A percentile compares a stretch with the other conserved stretches of the same genome.
phyloP scores from a whole-genome alignment of 2,888 invertebrate genomes.

The Lasius platythorax region DNA sequence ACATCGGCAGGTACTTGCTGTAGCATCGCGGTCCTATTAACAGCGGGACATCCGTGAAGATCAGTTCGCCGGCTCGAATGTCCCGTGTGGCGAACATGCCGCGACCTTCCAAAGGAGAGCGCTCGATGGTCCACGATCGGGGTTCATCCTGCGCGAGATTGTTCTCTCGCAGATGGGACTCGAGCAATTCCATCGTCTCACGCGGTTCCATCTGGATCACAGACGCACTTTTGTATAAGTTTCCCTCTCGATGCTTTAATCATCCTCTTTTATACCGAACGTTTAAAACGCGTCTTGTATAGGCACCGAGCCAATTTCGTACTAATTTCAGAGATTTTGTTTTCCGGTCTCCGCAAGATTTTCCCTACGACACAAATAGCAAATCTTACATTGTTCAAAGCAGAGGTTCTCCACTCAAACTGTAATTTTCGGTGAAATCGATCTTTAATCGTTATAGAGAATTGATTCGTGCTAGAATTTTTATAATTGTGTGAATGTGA shows the following conservation, averaged over 20 bases:
- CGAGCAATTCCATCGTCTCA: constrained; percentile 69
- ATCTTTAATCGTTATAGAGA: neutral
- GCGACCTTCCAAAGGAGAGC: constrained; percentile 90
- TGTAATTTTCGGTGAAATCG: neutral
- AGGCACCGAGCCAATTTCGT: constrained; percentile 35
- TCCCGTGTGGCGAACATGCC: constrained; percentile 91
- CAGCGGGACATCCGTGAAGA: constrained; percentile 91
- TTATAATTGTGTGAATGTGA: neutral
- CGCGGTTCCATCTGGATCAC: constrained; percentile 65
- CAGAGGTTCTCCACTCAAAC: neutral
- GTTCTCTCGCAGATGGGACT: constrained; percentile 73
- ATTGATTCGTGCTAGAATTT: neutral
- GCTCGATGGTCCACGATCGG: constrained; percentile 87
- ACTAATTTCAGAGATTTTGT: neutral
- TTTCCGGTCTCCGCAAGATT: neutral
- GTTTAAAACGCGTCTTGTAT: neutral
- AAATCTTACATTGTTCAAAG: constrained; percentile 3
- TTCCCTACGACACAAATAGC: neutral
- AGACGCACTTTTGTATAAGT: neutral
- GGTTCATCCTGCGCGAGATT: constrained; percentile 58
- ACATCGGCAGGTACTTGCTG: constrained; percentile 87
- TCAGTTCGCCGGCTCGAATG: constrained; percentile 89
- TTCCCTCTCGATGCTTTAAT: neutral
- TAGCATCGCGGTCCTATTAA: constrained; percentile 90
- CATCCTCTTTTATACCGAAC: constrained; percentile 27